Evolutionary conservation across 1,140 invertebrate species (phyloP).

Genomic region (Drosophila asahinai): DNA sequence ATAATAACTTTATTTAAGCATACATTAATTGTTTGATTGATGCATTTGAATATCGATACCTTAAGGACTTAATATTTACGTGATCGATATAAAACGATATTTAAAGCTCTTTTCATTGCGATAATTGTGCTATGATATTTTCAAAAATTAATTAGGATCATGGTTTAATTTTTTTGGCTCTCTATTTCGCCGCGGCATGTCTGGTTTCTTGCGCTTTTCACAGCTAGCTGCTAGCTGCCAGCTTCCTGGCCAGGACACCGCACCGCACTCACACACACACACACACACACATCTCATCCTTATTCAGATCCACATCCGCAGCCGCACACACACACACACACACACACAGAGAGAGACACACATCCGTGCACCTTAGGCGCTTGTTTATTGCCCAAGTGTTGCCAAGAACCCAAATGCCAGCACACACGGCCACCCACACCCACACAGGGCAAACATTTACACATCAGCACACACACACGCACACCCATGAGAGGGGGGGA

Average conservation of each 20-base stretch:
- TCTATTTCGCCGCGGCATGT: not conserved
- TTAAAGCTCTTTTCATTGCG: too few species aligned
- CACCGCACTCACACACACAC: not conserved
- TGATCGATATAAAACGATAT: too few species aligned
- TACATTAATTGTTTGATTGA: too few species aligned
- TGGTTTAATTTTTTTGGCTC: not conserved
- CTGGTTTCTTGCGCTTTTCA: conserved; percentile 21
- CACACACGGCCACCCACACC: conserved; percentile 21
- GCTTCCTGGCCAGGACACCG: conserved; percentile 2
- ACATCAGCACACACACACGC: conserved; percentile 45
- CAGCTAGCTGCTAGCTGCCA: not conserved
- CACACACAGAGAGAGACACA: conserved; percentile 2
- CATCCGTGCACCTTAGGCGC: conserved; percentile 64
- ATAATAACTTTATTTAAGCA: too few species aligned
- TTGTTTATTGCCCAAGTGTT: conserved; percentile 64
- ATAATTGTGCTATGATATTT: too few species aligned
- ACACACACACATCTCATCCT: conserved; percentile 11
- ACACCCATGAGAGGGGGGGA: conserved; percentile 1
- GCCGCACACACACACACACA: not conserved
- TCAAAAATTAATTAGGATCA: too few species aligned
- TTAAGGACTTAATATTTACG: too few species aligned
- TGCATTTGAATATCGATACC: too few species aligned
- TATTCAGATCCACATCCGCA: conserved; percentile 7
- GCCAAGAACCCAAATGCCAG: conserved; percentile 43
- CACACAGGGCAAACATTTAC: conserved; percentile 52